phyloP scores from a whole-genome alignment of 2,797 vertebrate genomes.

The Typhlichthys eigenmanni region DNA sequence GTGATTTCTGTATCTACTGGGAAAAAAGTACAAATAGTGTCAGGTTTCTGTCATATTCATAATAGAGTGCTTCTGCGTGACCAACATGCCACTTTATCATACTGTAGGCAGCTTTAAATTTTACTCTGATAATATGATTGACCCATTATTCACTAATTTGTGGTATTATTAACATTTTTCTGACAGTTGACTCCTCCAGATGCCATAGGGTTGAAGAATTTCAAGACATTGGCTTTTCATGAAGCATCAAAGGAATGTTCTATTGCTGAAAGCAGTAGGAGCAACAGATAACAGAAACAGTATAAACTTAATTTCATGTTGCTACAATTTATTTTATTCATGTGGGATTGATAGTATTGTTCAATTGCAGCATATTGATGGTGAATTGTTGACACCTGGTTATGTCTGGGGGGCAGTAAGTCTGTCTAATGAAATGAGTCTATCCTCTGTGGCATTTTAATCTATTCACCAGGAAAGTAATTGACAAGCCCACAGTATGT shows the following conservation, averaged over 20 bases:
- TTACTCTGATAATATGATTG: no score
- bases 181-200: no score
- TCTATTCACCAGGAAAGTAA: slow-evolving; percentile 76
- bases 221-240: slow-evolving; percentile 42
- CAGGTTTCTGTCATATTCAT: no score
- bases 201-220: slow-evolving; percentile 10
- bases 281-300: slow-evolving; percentile 66
- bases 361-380: slow-evolving; percentile 65
- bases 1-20: no score
- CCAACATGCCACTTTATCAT: no score
- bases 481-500: slow-evolving; percentile 74
- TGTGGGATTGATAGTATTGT: slow-evolving; percentile 67
- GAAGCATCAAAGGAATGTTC: slow-evolving; percentile 24
- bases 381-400: slow-evolving; percentile 70
- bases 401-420: slow-evolving; percentile 71
- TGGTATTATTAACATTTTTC: no score
- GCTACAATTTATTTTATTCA: slow-evolving; percentile 70
- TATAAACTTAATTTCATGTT: slow-evolving; percentile 73
- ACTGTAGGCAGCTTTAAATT: no score
- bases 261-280: slow-evolving; percentile 39
- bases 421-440: slow-evolving; percentile 77
- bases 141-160: no score
- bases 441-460: slow-evolving; percentile 76
- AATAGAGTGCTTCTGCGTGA: no score
- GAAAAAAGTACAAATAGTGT: no score